phyloP scores from a whole-genome alignment of 2,797 vertebrate genomes.

The Erpetoichthys calabaricus region DNA sequence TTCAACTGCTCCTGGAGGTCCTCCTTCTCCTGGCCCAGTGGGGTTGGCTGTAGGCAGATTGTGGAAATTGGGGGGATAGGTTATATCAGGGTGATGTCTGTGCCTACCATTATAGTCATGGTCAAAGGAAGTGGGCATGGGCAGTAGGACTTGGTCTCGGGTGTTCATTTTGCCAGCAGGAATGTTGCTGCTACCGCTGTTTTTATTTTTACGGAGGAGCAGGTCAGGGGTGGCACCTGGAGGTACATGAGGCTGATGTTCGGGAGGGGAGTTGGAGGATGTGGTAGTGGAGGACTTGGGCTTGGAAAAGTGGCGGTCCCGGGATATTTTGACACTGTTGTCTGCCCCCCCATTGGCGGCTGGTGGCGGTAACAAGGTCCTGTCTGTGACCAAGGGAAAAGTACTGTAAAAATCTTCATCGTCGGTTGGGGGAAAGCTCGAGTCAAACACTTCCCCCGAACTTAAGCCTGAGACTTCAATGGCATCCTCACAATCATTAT shows the following conservation, averaged over 20 bases:
- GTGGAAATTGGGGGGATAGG: slow-evolving; percentile 77
- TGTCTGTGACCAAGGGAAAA: slow-evolving; percentile 79
- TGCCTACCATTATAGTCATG: slow-evolving; percentile 45
- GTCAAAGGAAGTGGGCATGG: slow-evolving; percentile 59
- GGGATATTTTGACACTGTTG: slow-evolving; percentile 51
- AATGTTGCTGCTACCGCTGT: slow-evolving; percentile 44
- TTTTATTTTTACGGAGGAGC: slow-evolving; percentile 36
- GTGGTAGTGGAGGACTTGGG: slow-evolving; percentile 37
- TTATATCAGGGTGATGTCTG: slow-evolving; percentile 68
- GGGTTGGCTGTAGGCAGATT: slow-evolving; percentile 87
- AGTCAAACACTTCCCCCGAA: slow-evolving; percentile 72
- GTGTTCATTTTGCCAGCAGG: slow-evolving; percentile 94
- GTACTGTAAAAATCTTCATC: slow-evolving; percentile 91
- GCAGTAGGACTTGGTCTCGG: slow-evolving; percentile 71
- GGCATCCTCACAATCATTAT: slow-evolving; percentile 76
- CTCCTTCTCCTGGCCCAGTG: slow-evolving; percentile 69
- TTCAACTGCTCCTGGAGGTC: slow-evolving; percentile 72
- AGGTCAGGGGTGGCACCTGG: slow-evolving; percentile 31
- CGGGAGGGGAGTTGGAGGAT: slow-evolving; percentile 51
- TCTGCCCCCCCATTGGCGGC: slow-evolving; percentile 39
- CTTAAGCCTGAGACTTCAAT: slow-evolving; percentile 84
- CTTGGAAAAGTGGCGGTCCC: slow-evolving; percentile 44
- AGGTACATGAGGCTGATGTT: slow-evolving; percentile 44
- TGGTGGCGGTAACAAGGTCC: slow-evolving; percentile 72
- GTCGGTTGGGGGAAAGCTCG: slow-evolving; percentile 73